Percentiles rank a stretch among this genome's conserved stretches.
phyloP scores from a whole-genome alignment of 2,113 vertebrate species.

The Dissostichus mawsoni region DNA sequence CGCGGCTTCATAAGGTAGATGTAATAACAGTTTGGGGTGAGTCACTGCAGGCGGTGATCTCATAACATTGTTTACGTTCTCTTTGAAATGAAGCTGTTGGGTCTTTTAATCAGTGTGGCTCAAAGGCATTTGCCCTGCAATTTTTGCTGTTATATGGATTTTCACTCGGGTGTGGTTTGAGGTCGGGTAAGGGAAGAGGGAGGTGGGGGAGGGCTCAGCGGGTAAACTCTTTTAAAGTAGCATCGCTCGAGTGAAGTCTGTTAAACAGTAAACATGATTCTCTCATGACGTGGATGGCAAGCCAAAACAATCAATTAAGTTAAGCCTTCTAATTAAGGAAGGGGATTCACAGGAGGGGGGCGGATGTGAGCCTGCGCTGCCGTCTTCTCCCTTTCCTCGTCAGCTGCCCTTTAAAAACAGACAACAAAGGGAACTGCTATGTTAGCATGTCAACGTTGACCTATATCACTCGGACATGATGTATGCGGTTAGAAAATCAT shows the following conservation, averaged over 20 bases:
- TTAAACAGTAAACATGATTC: slow-evolving; percentile 58
- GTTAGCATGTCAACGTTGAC: slow-evolving; percentile 35
- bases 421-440: slow-evolving; percentile 31
- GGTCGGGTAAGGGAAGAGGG: slow-evolving; percentile 41
- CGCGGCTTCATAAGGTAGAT: slow-evolving; percentile 57
- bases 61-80: slow-evolving; percentile 71
- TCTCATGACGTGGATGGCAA: slow-evolving; percentile 58
- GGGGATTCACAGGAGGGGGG: slow-evolving; percentile 47
- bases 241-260: slow-evolving; percentile 43
- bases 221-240: slow-evolving; percentile 60
- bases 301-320: slow-evolving; percentile 70
- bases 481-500: slow-evolving; percentile 7
- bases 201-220: slow-evolving; percentile 10
- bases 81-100: slow-evolving; percentile 74
- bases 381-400: slow-evolving; percentile 27
- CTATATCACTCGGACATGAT: slow-evolving; percentile 40
- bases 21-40: slow-evolving; percentile 77
- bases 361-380: background rate
- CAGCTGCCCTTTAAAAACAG: slow-evolving; percentile 60
- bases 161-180: slow-evolving; percentile 73
- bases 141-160: slow-evolving; percentile 79
- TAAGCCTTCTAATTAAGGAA: slow-evolving; percentile 66
- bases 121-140: slow-evolving; percentile 76
- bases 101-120: slow-evolving; percentile 79
- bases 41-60: slow-evolving; percentile 71